Evolutionary conservation across 2,888 invertebrate genomes (phyloP).

Genomic region (Eupithecia subumbrata): DNA sequence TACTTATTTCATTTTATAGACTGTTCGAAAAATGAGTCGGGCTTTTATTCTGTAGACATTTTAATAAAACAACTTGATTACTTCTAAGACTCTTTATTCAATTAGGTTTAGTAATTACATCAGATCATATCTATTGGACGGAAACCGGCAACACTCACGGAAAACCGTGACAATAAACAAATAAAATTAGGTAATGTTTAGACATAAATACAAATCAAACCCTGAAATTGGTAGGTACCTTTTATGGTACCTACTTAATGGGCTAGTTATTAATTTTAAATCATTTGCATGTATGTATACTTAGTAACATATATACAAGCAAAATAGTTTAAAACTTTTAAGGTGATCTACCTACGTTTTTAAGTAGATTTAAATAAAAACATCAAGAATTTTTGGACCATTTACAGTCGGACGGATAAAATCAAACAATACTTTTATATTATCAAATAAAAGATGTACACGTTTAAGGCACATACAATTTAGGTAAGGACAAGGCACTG

Average conservation of each 20-base stretch:
- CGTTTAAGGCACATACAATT: conserved; percentile 51
- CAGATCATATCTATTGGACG: conserved; percentile 36
- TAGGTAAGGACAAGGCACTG: conserved; percentile 43
- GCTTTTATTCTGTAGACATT: neutral
- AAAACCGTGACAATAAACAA: conserved; percentile 15
- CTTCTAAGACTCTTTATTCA: conserved; percentile 23
- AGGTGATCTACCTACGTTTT: neutral
- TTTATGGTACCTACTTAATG: neutral
- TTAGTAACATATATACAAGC: neutral
- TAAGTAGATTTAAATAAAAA: conserved; percentile 1
- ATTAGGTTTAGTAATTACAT: conserved; percentile 33
- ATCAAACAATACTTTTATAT: neutral
- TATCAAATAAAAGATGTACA: neutral
- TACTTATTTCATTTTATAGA: too few species aligned
- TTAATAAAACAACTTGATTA: conserved; percentile 2
- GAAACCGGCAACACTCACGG: conserved; percentile 29
- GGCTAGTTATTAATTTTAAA: neutral
- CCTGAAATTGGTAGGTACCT: neutral
- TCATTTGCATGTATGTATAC: neutral
- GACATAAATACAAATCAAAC: conserved; percentile 11
- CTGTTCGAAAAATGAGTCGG: too few species aligned
- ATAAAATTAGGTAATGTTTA: conserved; percentile 15
- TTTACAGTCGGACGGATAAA: conserved; percentile 10
- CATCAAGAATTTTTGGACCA: neutral
- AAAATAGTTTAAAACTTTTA: neutral